Percentiles rank a stretch among this genome's conserved stretches.
These are phyloP conservation scores for Drosophila jambulina DNA, from an alignment of 1,140 invertebrate species.

Conservation along the genomic window DNA sequence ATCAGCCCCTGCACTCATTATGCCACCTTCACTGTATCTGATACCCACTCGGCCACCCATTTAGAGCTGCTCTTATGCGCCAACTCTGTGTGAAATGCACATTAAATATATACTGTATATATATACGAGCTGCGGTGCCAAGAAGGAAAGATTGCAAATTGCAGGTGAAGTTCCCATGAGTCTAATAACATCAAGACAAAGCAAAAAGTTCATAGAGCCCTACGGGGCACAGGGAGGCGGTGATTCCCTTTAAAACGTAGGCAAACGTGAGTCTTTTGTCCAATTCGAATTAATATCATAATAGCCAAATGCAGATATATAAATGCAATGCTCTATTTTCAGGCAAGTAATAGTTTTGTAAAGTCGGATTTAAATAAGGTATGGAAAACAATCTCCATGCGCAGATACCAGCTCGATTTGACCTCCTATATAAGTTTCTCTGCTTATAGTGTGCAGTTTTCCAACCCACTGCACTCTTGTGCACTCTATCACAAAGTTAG, in stretches of 20 bases:
- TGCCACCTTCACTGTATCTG: slow-evolving; percentile 20
- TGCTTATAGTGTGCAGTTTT: slow-evolving; percentile 1
- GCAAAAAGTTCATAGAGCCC: background rate
- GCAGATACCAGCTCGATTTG: background rate
- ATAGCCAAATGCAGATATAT: background rate
- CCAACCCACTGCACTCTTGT: slow-evolving; percentile 19
- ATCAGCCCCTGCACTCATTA: slow-evolving; percentile 48
- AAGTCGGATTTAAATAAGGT: background rate
- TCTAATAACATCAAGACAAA: slow-evolving; percentile 65
- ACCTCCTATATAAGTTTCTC: background rate
- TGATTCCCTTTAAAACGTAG: slow-evolving; percentile 22
- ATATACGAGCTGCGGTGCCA: slow-evolving; percentile 34
- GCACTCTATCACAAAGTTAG: slow-evolving; percentile 33
- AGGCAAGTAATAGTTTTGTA: background rate
- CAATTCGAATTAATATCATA: background rate
- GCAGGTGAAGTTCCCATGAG: slow-evolving; percentile 63
- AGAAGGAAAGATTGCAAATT: slow-evolving; percentile 65
- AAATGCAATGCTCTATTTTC: background rate
- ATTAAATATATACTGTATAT: slow-evolving; percentile 39
- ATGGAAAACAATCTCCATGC: background rate
- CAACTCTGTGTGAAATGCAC: slow-evolving; percentile 54
- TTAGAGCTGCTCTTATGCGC: slow-evolving; percentile 51
- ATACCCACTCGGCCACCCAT: slow-evolving; percentile 5
- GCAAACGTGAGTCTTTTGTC: background rate
- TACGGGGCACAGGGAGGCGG: background rate